phyloP scores from a whole-genome alignment of 2,888 invertebrate species.

The Papilio gigon region DNA sequence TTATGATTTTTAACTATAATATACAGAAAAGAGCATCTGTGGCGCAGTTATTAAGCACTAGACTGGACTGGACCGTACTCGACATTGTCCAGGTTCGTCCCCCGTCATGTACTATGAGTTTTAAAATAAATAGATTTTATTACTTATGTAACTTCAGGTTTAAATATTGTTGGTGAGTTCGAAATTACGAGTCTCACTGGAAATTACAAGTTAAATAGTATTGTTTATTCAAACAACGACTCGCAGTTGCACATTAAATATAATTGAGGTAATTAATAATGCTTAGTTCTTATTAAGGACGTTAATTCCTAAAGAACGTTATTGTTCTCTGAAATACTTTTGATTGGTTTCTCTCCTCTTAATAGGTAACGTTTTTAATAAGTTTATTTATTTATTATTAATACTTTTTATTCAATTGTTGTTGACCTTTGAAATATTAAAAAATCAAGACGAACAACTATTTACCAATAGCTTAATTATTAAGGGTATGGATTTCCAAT shows the following conservation, averaged over 20 bases:
- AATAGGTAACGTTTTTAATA: too few relatives aligned
- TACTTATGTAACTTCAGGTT: background rate
- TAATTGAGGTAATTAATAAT: slow-evolving; percentile 35
- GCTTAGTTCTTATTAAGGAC: slow-evolving; percentile 33
- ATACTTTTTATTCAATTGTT: too few relatives aligned
- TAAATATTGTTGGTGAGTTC: slow-evolving; percentile 23
- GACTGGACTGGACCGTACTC: too few relatives aligned
- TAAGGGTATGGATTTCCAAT: too few relatives aligned
- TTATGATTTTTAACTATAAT: too few relatives aligned
- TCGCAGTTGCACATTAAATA: slow-evolving; percentile 32
- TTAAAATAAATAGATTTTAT: background rate
- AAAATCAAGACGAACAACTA: too few relatives aligned
- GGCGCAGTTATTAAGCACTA: too few relatives aligned
- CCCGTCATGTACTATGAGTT: background rate
- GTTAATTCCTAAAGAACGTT: slow-evolving; percentile 8
- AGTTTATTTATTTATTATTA: background rate
- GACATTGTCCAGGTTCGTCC: too few relatives aligned
- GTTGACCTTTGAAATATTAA: too few relatives aligned
- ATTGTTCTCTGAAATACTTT: background rate
- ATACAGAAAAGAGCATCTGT: too few relatives aligned
- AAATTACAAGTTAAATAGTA: slow-evolving; percentile 31
- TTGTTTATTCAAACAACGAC: slow-evolving; percentile 35
- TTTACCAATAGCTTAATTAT: too few relatives aligned
- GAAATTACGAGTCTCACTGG: slow-evolving; percentile 23
- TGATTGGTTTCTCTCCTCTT: background rate